Base-by-base conservation (phyloP, 2,797 vertebrate species). In the Lophotriccus pileatus region DNA sequence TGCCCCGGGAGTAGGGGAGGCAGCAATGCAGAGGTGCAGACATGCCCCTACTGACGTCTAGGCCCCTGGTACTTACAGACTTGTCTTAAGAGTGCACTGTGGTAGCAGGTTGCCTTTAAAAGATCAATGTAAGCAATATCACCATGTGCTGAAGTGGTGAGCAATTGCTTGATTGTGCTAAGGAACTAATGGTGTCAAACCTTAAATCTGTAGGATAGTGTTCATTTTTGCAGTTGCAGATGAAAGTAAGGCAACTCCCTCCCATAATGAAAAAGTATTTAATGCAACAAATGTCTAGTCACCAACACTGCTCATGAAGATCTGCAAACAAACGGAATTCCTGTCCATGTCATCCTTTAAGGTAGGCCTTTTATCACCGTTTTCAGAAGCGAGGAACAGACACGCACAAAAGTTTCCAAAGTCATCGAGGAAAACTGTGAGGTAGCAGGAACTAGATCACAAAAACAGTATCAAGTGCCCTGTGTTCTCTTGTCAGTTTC, bases 11-110 rank as follows among this genome's bases (percentile, higher is more conserved):
- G 20, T 0, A 70, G 10, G 15, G 25, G 13, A 85, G 30, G 32
- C 6, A 14, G n/a, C 37, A 79, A 4, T 19, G 32, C 56, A 63
- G 34, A 89, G 28, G 21, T 12, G 2, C 23, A 78, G 59, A 34
- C 43, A 46, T 20, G 36, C 2, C 11, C 21, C 60, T 59, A 5
- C 12, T 12, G 14, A 21, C 34, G 27, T 39, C 43, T 30, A 27
- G 46, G 60, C 37, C 37, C 68, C 53, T 53, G 20, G 18, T 77
- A 46, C 76, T 50, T 66, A 27, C 2, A 85, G 37, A 32, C 16
- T 8, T 3, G 7, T 16, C 34, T 5, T 52, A 53, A 47, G 21
- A 27, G 44, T 36, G 23, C 1, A 1, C 28, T 0, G 0, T 23
- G 32, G n/a, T 9, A 32, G 47, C 34, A 82, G 30, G 17, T 46